Evolutionary conservation across 2,888 invertebrate genomes (phyloP).

Genomic region (Ligdia adustata): DNA sequence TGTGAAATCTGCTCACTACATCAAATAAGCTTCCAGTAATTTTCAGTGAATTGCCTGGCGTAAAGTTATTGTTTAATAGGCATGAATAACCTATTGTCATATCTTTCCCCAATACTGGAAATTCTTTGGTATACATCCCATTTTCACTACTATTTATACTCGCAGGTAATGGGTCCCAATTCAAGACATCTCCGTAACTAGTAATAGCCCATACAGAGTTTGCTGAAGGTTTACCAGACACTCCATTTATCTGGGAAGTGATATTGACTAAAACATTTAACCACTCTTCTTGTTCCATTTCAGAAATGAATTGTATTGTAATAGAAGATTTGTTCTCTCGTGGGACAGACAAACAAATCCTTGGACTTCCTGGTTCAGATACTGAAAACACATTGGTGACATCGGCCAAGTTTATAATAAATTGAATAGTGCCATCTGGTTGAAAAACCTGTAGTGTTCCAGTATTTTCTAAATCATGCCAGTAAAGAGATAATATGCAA

Average conservation of each 20-base stretch:
- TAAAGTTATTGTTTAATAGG: constrained; percentile 89
- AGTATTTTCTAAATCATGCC: constrained; percentile 89
- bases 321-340: constrained; percentile 85
- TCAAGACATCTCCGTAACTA: constrained; percentile 91
- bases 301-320: constrained; percentile 91
- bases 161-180: constrained; percentile 89
- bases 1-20: constrained; percentile 88
- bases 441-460: constrained; percentile 91
- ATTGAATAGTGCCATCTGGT: constrained; percentile 91
- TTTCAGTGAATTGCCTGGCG: constrained; percentile 87
- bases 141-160: constrained; percentile 80
- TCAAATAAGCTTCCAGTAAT: constrained; percentile 90
- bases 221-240: constrained; percentile 87
- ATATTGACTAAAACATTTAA: constrained; percentile 91
- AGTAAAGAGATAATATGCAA: constrained; percentile 91
- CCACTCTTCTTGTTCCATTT: constrained; percentile 96
- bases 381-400: constrained; percentile 90
- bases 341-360: constrained; percentile 90
- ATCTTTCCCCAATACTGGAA: constrained; percentile 88
- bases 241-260: constrained; percentile 88
- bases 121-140: constrained; percentile 85
- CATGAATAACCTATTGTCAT: constrained; percentile 84
- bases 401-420: constrained; percentile 88
- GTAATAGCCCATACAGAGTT: constrained; percentile 92
- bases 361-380: constrained; percentile 91